These are phyloP conservation scores for Amblyopsis rosae DNA, from an alignment of 2,113 vertebrate species.

Conservation along the genomic window DNA sequence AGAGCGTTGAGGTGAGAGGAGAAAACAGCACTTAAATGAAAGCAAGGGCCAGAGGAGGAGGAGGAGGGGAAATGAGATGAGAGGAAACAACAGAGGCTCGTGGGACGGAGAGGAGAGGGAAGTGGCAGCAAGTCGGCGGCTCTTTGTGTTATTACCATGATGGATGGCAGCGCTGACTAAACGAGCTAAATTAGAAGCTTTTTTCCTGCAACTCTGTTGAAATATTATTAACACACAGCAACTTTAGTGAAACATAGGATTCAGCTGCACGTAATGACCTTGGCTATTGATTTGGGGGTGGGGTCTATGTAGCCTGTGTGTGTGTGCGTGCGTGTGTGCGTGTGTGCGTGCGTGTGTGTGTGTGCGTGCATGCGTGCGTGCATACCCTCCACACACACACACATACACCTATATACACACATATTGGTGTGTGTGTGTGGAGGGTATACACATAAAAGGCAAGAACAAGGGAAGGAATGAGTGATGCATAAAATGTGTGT, in stretches of 20 bases:
- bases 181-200: conserved; percentile 68
- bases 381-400: not conserved
- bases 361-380: too few species aligned
- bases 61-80: conserved; percentile 39
- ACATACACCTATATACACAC: too few species aligned
- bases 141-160: conserved; percentile 68
- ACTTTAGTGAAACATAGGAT: conserved; percentile 71
- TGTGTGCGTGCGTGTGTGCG: not conserved
- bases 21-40: conserved; percentile 1
- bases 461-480: not conserved
- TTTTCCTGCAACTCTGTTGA: conserved; percentile 71
- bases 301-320: not conserved
- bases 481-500: not conserved
- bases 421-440: not conserved
- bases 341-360: too few species aligned
- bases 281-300: conserved; percentile 64
- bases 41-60: not conserved
- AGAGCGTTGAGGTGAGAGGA: not conserved
- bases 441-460: too few species aligned
- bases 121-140: conserved; percentile 47
- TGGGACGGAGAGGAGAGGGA: conserved; percentile 15
- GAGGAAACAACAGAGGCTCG: not conserved
- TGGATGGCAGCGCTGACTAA: conserved; percentile 71
- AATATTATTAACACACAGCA: conserved; percentile 74
- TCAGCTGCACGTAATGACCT: conserved; percentile 71